Percentiles rank a stretch among this genome's conserved stretches.
Conservation (phyloP, 2,888 invertebrate genomes). For the Parasteatoda lunata region DNA sequence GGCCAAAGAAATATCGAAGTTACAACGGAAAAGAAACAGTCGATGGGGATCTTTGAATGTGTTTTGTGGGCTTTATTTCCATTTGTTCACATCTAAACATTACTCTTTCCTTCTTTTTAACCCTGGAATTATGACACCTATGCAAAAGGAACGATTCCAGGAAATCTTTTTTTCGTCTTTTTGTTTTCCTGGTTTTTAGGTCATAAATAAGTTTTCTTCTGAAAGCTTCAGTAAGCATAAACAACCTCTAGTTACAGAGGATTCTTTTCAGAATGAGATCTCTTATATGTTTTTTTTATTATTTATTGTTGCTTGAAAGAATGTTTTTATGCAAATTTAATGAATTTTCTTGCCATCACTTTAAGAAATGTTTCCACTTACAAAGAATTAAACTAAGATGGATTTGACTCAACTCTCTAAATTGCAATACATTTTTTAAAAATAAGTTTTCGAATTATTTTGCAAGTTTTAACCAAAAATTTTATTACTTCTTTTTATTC, state of each 20-base stretch:
- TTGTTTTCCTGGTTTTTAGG: not conserved
- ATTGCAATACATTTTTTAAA: no score
- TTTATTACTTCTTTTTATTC: no score
- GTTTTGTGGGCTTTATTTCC: conserved; percentile 62
- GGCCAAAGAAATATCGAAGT: conserved; percentile 59
- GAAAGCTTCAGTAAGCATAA: not conserved
- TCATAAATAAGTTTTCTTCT: conserved; percentile 30
- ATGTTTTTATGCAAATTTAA: conserved; percentile 46
- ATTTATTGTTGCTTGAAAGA: not conserved
- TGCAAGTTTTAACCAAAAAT: no score
- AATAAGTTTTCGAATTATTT: no score
- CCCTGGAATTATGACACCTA: conserved; percentile 54
- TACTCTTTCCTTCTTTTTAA: conserved; percentile 44
- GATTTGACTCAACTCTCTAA: no score
- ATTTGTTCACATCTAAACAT: conserved; percentile 55
- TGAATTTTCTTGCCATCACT: conserved; percentile 23
- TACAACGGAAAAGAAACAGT: conserved; percentile 44
- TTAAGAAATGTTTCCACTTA: not conserved
- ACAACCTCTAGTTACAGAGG: not conserved
- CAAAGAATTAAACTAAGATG: not conserved
- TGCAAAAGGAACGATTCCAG: conserved; percentile 25
- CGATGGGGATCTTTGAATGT: conserved; percentile 52
- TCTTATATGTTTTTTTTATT: not conserved
- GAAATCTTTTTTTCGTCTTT: conserved; percentile 6
- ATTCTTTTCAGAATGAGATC: not conserved